A percentile compares a stretch with the other conserved stretches of the same genome.
Evolutionary conservation across 2,797 vertebrate genomes (phyloP).

Genomic region (Etheostoma nigrum): DNA sequence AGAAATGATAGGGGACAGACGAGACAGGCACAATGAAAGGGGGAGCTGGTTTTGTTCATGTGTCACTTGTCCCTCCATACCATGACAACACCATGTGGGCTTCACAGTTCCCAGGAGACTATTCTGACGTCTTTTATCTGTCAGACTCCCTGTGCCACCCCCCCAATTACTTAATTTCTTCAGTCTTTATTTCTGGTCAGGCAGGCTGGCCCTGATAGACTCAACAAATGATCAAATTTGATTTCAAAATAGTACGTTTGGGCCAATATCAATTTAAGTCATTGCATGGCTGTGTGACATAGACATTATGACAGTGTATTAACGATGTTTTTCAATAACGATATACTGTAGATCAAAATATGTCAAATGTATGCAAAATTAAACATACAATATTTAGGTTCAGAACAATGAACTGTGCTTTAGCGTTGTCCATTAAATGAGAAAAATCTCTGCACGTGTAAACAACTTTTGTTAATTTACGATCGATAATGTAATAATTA

Average conservation of each 20-base stretch:
- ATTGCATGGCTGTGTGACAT: neutral
- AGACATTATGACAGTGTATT: neutral
- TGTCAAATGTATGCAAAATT: neutral
- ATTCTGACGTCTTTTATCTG: slow-evolving; percentile 72
- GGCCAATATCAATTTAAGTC: neutral
- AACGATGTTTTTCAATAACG: neutral
- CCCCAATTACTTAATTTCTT: slow-evolving; percentile 52
- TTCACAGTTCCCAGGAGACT: slow-evolving; percentile 69
- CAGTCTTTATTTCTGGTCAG: slow-evolving; percentile 19
- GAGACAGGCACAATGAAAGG: slow-evolving; percentile 68
- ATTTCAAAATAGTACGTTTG: slow-evolving; percentile 14
- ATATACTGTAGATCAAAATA: neutral
- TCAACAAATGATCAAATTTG: neutral
- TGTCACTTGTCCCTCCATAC: slow-evolving; percentile 73
- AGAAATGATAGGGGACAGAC: slow-evolving; percentile 74
- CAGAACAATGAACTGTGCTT: neutral
- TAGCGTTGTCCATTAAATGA: neutral
- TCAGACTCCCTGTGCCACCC: slow-evolving; percentile 47
- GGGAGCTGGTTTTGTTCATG: slow-evolving; percentile 73
- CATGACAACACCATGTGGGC: slow-evolving; percentile 84
- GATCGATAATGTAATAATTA: neutral
- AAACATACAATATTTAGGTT: neutral
- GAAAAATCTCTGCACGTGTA: neutral
- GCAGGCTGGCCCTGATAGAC: slow-evolving; percentile 3
- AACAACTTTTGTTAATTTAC: neutral